Evolutionary conservation across 1,140 invertebrate species (phyloP), one percentile per base, ranked within the genome.

Genomic region (Drosophila grimshawi): DNA sequence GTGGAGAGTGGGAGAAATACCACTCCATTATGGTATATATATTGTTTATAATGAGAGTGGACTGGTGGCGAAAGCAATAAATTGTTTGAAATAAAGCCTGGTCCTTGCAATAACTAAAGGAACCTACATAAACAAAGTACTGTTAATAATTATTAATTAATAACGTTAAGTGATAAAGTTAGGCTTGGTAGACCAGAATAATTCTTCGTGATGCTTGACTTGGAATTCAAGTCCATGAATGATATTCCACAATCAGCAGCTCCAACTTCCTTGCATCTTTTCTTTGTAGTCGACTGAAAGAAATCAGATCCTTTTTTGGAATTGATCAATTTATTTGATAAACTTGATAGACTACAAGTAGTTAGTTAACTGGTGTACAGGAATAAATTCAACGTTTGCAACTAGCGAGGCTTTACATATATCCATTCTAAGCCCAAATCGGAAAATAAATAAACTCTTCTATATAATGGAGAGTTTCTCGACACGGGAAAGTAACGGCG

Each of bases 381-480:
- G 76, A 80, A 52, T 35, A 76, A 83, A 76, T 64, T 60, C 80
- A 82, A 83, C 80, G 62, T 71, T 82, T 83, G 80, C 78, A 83
- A 51, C 74, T 76, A 78, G 56, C 52, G 55, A 51, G 30, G 39
- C 46, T 59, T 56, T 55, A 55, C n/a, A 35, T 37, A 7, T 7
- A 56, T 33, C 33, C 11, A 19, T 19, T 19, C 19, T 19, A 19
- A 19, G 2, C 19, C 19, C 19, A 19, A 19, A 19, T 19, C 19
- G 19, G 19, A 19, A 19, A 11, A 33, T 29, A 32, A 32, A 8
- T 1, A 39, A 8, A 49, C 11, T 43, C 35, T 43, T 19, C 59
- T 81, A 92, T 53, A 92, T 92, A 3, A 91, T 67, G 7, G 91
- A 92, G 5, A 92, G 63, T 56, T 92, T 92, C 63, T 91, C 91